phyloP scores from a whole-genome alignment of 2,888 invertebrate genomes.

The Eupithecia inturbata region DNA sequence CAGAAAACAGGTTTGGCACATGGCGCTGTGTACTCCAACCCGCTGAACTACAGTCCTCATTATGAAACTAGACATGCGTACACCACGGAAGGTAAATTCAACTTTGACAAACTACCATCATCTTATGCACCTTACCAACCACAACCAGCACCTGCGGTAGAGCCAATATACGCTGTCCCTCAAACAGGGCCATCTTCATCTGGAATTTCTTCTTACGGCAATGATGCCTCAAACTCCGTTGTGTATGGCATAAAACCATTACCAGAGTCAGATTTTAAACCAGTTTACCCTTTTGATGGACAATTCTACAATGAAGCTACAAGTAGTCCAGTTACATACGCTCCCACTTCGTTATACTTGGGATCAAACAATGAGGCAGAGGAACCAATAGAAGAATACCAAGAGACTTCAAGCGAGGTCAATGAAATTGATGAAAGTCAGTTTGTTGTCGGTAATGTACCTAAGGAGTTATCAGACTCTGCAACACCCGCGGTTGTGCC shows the following conservation, averaged over 20 bases:
- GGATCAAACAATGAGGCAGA: constrained; percentile 74
- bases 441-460: constrained; percentile 87
- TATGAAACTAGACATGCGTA: constrained; percentile 77
- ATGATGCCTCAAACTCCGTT: constrained; percentile 68
- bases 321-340: constrained; percentile 69
- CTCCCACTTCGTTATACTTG: constrained; percentile 79
- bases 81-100: constrained; percentile 71
- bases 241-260: constrained; percentile 78
- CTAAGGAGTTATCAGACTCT: constrained; percentile 82
- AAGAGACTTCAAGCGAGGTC: constrained; percentile 56
- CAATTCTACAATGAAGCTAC: constrained; percentile 76
- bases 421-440: constrained; percentile 72
- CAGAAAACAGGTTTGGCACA: constrained; percentile 81
- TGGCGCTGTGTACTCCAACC: constrained; percentile 75
- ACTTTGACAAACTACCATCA: constrained; percentile 64
- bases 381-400: constrained; percentile 64
- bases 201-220: constrained; percentile 67
- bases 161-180: constrained; percentile 76
- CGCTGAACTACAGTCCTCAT: constrained; percentile 68
- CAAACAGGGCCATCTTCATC: constrained; percentile 68
- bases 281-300: constrained; percentile 76
- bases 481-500: constrained; percentile 85
- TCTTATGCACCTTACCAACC: constrained; percentile 62
- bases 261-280: constrained; percentile 75
- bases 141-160: constrained; percentile 64